Evolutionary conservation across 2,888 invertebrate species (phyloP).

Genomic region (Melinopterus prodromus): DNA sequence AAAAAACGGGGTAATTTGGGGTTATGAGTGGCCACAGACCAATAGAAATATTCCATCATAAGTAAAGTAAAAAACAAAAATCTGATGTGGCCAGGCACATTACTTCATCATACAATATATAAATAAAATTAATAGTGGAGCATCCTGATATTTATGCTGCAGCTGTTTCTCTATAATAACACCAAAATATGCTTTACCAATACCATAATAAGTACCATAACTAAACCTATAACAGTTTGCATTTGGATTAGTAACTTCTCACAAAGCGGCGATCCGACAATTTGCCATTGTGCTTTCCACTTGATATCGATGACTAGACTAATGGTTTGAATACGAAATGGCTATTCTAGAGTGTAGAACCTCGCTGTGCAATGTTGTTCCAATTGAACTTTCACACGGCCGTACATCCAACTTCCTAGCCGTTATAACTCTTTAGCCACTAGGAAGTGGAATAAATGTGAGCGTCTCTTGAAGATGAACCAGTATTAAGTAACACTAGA

Average conservation of each 20-base stretch:
- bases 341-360: neutral
- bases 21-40: too few species aligned
- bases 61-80: too few species aligned
- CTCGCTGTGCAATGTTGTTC: neutral
- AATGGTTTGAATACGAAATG: neutral
- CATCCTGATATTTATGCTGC: too few species aligned
- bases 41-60: too few species aligned
- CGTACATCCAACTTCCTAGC: neutral
- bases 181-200: too few species aligned
- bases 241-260: neutral
- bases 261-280: neutral
- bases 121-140: too few species aligned
- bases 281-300: neutral
- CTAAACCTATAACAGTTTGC: too few species aligned
- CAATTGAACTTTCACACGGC: neutral
- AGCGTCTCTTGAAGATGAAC: neutral
- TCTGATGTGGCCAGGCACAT: too few species aligned
- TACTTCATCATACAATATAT: too few species aligned
- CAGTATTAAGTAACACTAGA: neutral
- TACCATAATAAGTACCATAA: too few species aligned
- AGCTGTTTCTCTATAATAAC: too few species aligned
- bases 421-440: neutral
- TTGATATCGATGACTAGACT: neutral
- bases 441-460: neutral
- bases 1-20: too few species aligned